Evolutionary conservation across 2,888 invertebrate species (phyloP), one percentile per base, ranked within the genome.

Genomic region (Catotricha subobsoleta): DNA sequence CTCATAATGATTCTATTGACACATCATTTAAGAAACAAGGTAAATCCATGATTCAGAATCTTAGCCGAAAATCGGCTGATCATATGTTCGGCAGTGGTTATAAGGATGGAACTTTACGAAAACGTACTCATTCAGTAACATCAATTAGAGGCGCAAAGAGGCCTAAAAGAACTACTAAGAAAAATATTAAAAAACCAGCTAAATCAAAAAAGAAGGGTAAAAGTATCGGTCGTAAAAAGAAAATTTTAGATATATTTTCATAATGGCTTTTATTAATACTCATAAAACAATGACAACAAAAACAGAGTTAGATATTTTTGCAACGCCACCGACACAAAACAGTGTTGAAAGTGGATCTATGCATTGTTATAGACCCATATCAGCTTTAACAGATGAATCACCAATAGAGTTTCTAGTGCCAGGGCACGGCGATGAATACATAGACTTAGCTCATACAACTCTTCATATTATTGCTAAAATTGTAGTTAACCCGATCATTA

Each of bases 321-420:
- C 39, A n/a, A 31, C 31, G 2, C 30, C 30, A 10, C 39, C 39
- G n/a, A 39, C 39, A 3, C 39, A 39, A 12, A 39, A 8, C 10
- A 30, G 30, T 19, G 10, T 39, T 21, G 39, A 39, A 31, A 18
- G 18, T 3, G 39, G 39, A 12, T 20, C 19, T 15, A 20, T 20
- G 3, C n/a, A 8, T 2, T 39, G 30, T 9, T 39, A 21, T 21
- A 12, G 39, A 15, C 39, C 39, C 7, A 39, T 39, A 3, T 30
- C 39, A 7, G 2, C 39, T 8, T n/a, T 39, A 21, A 31, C 39
- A 10, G 18, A 21, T 21, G 9, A 28, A 13, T n/a, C 30, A 23
- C 39, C 27, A 4, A 41, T 44, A 15, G 44, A 41, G 25, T 41
- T 44, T 31, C 3, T 39, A n/a, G 35, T 35, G 10, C 9, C 33